These are phyloP conservation scores for Falco naumanni DNA, from an alignment of 2,797 vertebrate species.

Conservation along the genomic window DNA sequence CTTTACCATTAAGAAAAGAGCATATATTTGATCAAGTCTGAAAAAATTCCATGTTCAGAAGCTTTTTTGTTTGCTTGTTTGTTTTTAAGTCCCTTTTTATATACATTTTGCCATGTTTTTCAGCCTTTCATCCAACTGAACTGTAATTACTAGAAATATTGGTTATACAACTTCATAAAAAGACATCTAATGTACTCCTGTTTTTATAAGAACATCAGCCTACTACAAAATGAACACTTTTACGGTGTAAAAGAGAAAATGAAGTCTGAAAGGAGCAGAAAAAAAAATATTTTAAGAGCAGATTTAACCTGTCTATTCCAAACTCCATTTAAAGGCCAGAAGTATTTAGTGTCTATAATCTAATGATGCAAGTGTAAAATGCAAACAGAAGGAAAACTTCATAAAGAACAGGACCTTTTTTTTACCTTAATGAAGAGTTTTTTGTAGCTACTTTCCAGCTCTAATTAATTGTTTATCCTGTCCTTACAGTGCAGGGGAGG, in stretches of 20 bases:
- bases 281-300: not conserved
- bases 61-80: not conserved
- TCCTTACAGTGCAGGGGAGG: not conserved
- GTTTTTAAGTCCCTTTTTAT: not conserved
- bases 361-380: not conserved
- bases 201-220: not conserved
- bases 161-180: not conserved
- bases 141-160: not conserved
- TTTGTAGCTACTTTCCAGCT: not conserved
- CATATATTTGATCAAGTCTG: not conserved
- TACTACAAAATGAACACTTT: not conserved
- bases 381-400: not conserved
- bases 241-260: not conserved
- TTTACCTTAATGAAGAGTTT: not conserved
- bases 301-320: not conserved
- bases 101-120: not conserved
- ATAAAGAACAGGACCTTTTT: not conserved
- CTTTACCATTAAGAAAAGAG: not conserved
- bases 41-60: not conserved
- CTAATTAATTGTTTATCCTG: slow-evolving; percentile 40
- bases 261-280: not conserved
- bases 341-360: not conserved
- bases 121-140: not conserved
- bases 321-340: not conserved
- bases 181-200: not conserved